Conservation (phyloP, 2,888 invertebrate genomes). For the Euclidia mi region DNA sequence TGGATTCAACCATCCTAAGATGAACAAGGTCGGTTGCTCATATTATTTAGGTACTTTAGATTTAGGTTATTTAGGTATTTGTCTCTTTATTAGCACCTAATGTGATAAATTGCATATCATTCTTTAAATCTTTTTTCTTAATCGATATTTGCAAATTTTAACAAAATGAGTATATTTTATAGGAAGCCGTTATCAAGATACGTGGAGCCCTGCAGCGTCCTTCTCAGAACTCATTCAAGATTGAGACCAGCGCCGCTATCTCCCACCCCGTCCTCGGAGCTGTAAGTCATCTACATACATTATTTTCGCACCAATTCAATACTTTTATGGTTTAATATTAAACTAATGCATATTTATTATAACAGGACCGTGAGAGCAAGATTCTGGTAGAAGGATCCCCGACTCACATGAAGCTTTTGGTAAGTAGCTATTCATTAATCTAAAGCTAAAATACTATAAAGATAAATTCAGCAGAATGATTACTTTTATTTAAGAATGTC, state of each 20-base stretch:
- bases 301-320: too few relatives aligned
- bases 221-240: constrained; percentile 69
- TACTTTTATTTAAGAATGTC: too few relatives aligned
- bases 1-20: constrained; percentile 92
- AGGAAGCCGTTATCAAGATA: constrained; percentile 78
- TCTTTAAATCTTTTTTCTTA: too few relatives aligned
- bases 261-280: constrained; percentile 76
- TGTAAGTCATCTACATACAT: constrained; percentile 62
- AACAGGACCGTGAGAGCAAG: constrained; percentile 80
- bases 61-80: not conserved
- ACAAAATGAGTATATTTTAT: too few relatives aligned
- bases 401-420: constrained; percentile 74
- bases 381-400: constrained; percentile 77
- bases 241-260: constrained; percentile 73
- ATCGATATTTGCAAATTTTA: too few relatives aligned
- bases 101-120: too few relatives aligned
- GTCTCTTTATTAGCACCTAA: too few relatives aligned
- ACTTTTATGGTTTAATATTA: not conserved
- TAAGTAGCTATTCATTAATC: constrained; percentile 56
- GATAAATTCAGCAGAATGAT: too few relatives aligned
- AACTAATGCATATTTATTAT: constrained; percentile 22
- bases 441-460: not conserved
- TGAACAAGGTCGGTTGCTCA: constrained; percentile 88
- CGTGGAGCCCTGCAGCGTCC: constrained; percentile 67
- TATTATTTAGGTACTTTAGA: not conserved